Percentiles rank a stretch among this genome's conserved stretches.
Evolutionary conservation across 37 sponge, comb jelly and placozoan genomes (phyloP).

Genomic region (Halichondria panicea): DNA sequence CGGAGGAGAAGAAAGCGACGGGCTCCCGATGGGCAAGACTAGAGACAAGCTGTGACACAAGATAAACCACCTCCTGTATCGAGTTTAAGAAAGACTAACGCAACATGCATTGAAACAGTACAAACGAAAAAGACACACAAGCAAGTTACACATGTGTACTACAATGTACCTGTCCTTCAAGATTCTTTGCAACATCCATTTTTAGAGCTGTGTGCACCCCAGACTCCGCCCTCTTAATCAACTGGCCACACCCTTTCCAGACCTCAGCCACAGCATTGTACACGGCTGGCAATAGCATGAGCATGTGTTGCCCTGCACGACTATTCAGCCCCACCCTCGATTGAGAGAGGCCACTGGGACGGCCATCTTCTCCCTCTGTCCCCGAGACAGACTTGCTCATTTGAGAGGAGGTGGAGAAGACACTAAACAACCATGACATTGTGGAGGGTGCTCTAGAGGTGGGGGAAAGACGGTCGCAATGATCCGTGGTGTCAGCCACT

Average conservation of each 20-base stretch:
- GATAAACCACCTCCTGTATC: constrained; percentile 41
- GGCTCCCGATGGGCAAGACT: constrained; percentile 17
- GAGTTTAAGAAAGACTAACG: neutral
- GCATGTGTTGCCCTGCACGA: constrained; percentile 20
- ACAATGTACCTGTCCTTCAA: neutral
- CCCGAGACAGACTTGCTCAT: neutral
- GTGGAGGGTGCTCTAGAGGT: constrained; percentile 25
- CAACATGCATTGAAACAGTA: neutral
- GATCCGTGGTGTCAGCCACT: neutral
- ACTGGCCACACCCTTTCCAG: no score
- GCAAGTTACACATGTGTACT: neutral
- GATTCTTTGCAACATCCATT: no score
- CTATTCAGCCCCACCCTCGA: constrained; percentile 12
- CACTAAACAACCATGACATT: constrained; percentile 54
- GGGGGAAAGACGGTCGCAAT: constrained; percentile 5
- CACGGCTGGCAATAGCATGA: constrained; percentile 36
- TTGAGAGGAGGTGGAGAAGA: constrained; percentile 15
- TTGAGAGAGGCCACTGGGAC: neutral
- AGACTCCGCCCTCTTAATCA: no score
- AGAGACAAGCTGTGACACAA: constrained; percentile 15
- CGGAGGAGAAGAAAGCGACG: constrained; percentile 45
- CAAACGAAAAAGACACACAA: neutral
- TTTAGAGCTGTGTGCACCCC: no score
- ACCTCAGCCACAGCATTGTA: constrained; percentile 40
- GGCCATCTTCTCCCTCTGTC: neutral